Base-by-base conservation (phyloP, 2,888 invertebrate genomes). In the Volucella bombylans region DNA sequence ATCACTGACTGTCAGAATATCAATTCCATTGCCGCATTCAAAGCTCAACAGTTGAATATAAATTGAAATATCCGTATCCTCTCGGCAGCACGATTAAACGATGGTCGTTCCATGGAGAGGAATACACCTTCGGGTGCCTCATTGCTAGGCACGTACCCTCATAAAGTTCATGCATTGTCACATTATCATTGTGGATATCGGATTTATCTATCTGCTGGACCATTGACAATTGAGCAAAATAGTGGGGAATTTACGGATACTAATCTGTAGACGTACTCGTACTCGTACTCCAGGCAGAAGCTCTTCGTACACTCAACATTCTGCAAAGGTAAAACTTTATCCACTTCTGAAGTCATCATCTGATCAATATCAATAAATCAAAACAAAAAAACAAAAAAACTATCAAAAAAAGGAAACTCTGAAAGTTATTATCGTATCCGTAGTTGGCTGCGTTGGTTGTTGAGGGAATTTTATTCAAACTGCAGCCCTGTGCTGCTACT, bases 301-400 rank as follows among this genome's bases (percentile, higher is more conserved):
- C 15, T 43, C 8, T 10, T 38, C 43, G 11, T 54, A 23, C 2
- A 39, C 38, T 11, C 43, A 45, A 65, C 65, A 8, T 50, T 15
- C 50, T 10, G 11, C 6, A 15, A 65, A 23, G 4, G 2, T 15
- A 50, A 31, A 43, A 59, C 39, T 68, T 73, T 61, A 45, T 54
- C 59, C 61, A 57, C 67, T 69, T 52, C n/a, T 12, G 47, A 65
- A 55, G 57, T 73, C 82, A 74, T 83, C 83, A 69, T 76, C 83
- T 76, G 83, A 80, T 83, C 80, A 83, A 76, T 83, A 83, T 80
- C 83, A 80, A 80, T 80, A 83, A 80, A 83, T 83, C 80, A 80
- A 55, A 52, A 57, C 74, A 59, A 69, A 57, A 43, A 59, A 45
- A 61, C 11, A 18, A 15, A n/a, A 50, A 62, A 52, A 52, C 9